Evolutionary conservation across 37 sponge, comb jelly and placozoan genomes (phyloP), one percentile per base, ranked within the genome.

Genomic region (Geodia barretti): DNA sequence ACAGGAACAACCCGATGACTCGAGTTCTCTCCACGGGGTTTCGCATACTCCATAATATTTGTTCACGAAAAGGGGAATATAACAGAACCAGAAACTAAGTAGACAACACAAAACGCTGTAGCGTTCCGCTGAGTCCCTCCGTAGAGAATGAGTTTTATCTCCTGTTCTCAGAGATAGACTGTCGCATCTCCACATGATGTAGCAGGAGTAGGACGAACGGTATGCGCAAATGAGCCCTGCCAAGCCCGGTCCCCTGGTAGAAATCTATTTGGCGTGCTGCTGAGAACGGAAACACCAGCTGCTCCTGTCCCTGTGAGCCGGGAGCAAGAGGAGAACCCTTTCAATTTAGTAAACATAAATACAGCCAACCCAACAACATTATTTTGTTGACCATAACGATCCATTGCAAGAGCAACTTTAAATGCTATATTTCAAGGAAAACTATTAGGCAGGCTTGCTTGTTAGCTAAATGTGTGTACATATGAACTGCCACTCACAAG

Each of bases 71-170:
- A 88, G 0, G 30, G 89, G 92, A 38, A 92, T 84, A 42, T 88
- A 92, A 40, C 73, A 66, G n/a, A 37, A 92, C n/a, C n/a, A n/a
- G n/a, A n/a, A n/a, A n/a, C n/a, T n/a, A n/a, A n/a, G n/a, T n/a
- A n/a, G n/a, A n/a, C n/a, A n/a, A n/a, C n/a, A 92, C 92, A 89
- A 92, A 21, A 88, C 43, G 0, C 75, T 35, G 35, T 79, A 92
- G 28, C 39, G n/a, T n/a, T 11, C 79, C 72, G 0, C 37, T 36
- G 0, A 92, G 35, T n/a, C 73, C 25, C 26, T n/a, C 70, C 20
- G 71, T 92, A 92, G 39, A 92, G 74, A 1, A 30, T 41, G 29
- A 88, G 70, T 19, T 69, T 76, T 0, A 14, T 17, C 40, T 76
- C 3, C 67, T 73, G 42, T 84, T 84, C 77, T 92, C 92, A 34